A percentile compares a stretch with the other conserved stretches of the same genome.
These are phyloP conservation scores for chimpanzee (Pan troglodytes) DNA, from an alignment of 2,113 vertebrate genomes.

Conservation along the genomic window NHGRI_mPanTro3-v2.1_pri NC_072401.2:179833501-179834000, in stretches of 20 bases:
- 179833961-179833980: not conserved
- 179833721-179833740: not conserved
- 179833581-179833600: constrained; percentile 79
- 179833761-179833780: constrained; percentile 53
- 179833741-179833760: constrained; percentile 65
- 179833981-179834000: not conserved
- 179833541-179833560: constrained; percentile 76
- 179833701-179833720: constrained; percentile 31
- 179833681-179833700: constrained; percentile 65
- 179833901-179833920: not conserved
- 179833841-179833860: not conserved
- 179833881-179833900: not conserved
- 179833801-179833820: constrained; percentile 47
- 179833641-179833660: constrained; percentile 79
- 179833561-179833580: constrained; percentile 68
- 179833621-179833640: constrained; percentile 82
- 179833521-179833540: constrained; percentile 69
- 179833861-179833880: constrained; percentile 46
- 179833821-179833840: constrained; percentile 45
- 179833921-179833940: not conserved
- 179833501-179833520: constrained; percentile 78
- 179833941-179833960: not conserved
- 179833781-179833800: not conserved
- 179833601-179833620: constrained; percentile 80
- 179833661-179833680: constrained; percentile 76